phyloP scores from a whole-genome alignment of 2,888 invertebrate species.

The Pyrrhosoma nymphula region DNA sequence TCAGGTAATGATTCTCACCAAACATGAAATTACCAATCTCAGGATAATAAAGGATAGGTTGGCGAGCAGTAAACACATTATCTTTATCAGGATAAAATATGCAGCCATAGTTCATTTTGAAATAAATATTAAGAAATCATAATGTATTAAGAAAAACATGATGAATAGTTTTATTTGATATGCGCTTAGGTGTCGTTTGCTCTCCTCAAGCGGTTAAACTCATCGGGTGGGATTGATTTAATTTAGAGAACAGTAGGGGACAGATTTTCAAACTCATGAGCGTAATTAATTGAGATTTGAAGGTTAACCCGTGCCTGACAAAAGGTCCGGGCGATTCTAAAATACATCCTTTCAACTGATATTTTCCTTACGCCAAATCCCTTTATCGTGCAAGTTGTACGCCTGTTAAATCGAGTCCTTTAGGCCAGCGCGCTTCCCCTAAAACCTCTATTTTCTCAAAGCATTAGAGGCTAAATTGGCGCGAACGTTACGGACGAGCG shows the following conservation, averaged over 20 bases:
- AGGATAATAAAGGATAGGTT: too few relatives aligned
- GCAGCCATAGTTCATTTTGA: too few relatives aligned
- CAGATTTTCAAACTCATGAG: neutral
- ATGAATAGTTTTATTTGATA: too few relatives aligned
- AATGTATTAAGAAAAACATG: too few relatives aligned
- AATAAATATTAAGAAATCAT: too few relatives aligned
- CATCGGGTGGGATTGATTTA: neutral
- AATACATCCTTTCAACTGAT: neutral
- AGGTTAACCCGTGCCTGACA: neutral
- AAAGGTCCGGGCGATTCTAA: neutral
- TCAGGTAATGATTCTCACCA: too few relatives aligned
- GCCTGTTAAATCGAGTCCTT: neutral
- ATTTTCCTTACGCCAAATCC: neutral
- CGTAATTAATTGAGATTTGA: neutral
- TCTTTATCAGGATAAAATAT: too few relatives aligned
- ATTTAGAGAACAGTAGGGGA: neutral
- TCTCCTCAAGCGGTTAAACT: neutral
- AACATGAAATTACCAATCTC: too few relatives aligned
- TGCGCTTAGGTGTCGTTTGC: neutral
- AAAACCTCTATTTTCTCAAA: neutral
- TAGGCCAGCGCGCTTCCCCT: neutral
- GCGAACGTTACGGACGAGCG: neutral
- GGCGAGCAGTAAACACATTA: too few relatives aligned
- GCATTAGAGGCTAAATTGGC: neutral
- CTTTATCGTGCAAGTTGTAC: slow-evolving; percentile 10